Conservation (phyloP, 2,797 vertebrate genomes). For the Cynopterus sphinx region DNA sequence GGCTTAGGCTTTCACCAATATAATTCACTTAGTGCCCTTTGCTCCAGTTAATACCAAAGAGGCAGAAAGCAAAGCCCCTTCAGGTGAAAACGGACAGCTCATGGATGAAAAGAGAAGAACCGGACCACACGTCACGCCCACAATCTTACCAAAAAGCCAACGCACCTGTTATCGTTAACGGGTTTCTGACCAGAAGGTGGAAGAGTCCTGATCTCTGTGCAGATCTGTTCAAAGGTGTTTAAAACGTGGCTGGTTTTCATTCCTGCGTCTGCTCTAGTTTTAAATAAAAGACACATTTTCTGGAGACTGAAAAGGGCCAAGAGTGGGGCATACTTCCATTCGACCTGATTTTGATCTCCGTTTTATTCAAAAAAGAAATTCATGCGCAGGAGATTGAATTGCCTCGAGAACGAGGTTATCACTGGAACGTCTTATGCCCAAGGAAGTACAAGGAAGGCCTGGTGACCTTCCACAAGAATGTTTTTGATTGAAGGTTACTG, state of each 20-base stretch:
- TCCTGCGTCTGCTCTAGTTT: background rate
- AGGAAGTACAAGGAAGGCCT: rapidly evolving
- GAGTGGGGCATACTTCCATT: background rate
- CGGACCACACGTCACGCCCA: rapidly evolving
- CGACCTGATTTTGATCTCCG: conserved; percentile 6
- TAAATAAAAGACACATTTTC: background rate
- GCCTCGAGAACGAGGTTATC: background rate
- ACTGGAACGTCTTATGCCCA: background rate
- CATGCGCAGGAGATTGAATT: background rate
- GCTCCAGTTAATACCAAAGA: background rate
- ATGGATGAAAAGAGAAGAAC: background rate
- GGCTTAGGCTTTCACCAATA: background rate
- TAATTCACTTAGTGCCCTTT: background rate
- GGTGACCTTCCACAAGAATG: background rate
- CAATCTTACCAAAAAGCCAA: background rate
- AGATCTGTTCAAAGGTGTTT: background rate
- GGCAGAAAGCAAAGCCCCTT: background rate
- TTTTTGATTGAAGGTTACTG: no score
- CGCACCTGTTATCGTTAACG: no score
- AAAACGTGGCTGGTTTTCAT: background rate
- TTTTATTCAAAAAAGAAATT: conserved; percentile 32
- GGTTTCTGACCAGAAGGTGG: background rate
- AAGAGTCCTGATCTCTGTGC: background rate
- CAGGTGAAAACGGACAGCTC: background rate
- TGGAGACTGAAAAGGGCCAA: background rate